Conservation (phyloP, 1,140 invertebrate species). For the Ruditapes philippinarum region DNA sequence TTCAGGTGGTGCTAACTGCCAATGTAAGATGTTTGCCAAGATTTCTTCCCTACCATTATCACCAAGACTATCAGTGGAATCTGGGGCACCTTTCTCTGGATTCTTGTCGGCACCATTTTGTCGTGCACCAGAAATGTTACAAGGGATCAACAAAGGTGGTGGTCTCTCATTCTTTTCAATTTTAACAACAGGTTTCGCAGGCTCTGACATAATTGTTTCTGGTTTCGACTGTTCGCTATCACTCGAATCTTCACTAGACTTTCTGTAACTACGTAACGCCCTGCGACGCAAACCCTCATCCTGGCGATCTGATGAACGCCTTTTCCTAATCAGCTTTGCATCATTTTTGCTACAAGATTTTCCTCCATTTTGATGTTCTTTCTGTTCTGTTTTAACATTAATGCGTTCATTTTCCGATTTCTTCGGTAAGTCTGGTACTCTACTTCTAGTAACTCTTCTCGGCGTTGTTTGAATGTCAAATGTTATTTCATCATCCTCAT, state of each 20-base stretch:
- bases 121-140: neutral
- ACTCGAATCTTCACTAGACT: constrained; percentile 56
- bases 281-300: constrained; percentile 28
- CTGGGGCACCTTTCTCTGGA: constrained; percentile 37
- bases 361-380: no score
- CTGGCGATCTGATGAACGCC: constrained; percentile 38
- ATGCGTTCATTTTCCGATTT: neutral
- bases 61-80: constrained; percentile 38
- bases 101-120: constrained; percentile 30
- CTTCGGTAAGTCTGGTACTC: neutral
- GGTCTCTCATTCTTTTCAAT: constrained; percentile 51
- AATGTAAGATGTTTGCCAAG: constrained; percentile 40
- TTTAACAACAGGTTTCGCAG: neutral
- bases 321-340: constrained; percentile 2
- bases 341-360: constrained; percentile 24
- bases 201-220: constrained; percentile 54
- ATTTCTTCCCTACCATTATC: constrained; percentile 62
- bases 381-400: neutral
- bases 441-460: constrained; percentile 22
- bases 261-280: constrained; percentile 37
- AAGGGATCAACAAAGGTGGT: constrained; percentile 57
- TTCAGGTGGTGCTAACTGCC: constrained; percentile 53
- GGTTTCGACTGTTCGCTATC: constrained; percentile 65
- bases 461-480: neutral
- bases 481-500: constrained; percentile 56